Percentiles rank a stretch among this genome's conserved stretches.
Evolutionary conservation across 2,113 vertebrate species (phyloP).

Genomic region (Chloroceryle aenea): DNA sequence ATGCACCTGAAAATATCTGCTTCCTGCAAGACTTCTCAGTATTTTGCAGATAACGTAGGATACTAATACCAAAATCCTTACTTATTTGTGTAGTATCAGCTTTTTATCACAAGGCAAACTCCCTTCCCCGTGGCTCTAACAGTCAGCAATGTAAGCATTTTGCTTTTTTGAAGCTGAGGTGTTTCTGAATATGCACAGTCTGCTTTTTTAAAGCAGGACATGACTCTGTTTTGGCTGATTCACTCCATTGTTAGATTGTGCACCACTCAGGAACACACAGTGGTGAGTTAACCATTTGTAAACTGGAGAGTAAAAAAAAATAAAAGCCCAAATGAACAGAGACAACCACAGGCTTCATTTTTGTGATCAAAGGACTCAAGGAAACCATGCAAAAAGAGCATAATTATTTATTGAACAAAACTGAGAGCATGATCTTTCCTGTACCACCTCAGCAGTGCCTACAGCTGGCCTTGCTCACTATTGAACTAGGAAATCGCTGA

Average conservation of each 20-base stretch:
- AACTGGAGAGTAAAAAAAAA: constrained; percentile 4
- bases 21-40: neutral
- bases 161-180: neutral
- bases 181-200: constrained; percentile 1
- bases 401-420: constrained; percentile 22
- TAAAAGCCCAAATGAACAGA: neutral
- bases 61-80: neutral
- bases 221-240: constrained; percentile 46
- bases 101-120: neutral
- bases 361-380: constrained; percentile 22
- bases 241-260: constrained; percentile 37
- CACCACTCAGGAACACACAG: constrained; percentile 44
- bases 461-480: neutral
- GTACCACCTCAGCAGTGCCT: neutral
- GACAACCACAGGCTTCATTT: constrained; percentile 17
- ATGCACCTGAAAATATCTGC: neutral
- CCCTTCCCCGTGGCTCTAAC: neutral
- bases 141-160: neutral
- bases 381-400: neutral
- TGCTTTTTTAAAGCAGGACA: constrained; percentile 25
- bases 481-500: neutral
- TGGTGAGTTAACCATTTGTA: constrained; percentile 50
- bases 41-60: neutral
- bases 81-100: neutral
- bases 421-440: neutral